These are phyloP conservation scores for Eulimnadia texana DNA, from an alignment of 1,140 invertebrate species.

Conservation along the genomic window DNA sequence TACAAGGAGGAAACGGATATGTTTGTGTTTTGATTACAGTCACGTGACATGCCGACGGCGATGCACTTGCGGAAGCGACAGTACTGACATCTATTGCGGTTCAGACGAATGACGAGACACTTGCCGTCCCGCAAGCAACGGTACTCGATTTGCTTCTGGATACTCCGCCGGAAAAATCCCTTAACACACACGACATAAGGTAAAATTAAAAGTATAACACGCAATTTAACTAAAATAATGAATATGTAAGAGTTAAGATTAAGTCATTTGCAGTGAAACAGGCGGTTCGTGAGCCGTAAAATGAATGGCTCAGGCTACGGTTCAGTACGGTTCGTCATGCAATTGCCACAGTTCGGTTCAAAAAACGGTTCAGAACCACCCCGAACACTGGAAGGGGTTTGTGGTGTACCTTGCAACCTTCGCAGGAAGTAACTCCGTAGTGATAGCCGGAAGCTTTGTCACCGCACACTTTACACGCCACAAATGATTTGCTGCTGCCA, in stretches of 20 bases:
- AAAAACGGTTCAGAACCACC: too few species aligned
- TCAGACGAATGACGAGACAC: slow-evolving; percentile 88
- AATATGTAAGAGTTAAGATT: too few species aligned
- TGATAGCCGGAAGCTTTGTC: slow-evolving; percentile 47
- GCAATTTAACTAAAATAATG: too few species aligned
- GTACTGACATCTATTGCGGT: slow-evolving; percentile 93
- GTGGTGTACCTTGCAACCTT: slow-evolving; percentile 41
- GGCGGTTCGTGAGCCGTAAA: too few species aligned
- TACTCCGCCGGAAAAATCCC: slow-evolving; percentile 61
- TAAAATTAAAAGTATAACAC: too few species aligned
- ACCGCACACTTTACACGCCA: slow-evolving; percentile 54
- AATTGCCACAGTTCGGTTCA: too few species aligned
- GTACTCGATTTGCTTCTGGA: slow-evolving; percentile 97
- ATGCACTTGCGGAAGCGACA: slow-evolving; percentile 98
- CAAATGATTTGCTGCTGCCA: slow-evolving; percentile 52
- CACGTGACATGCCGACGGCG: slow-evolving; percentile 92
- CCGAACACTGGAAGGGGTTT: too few species aligned
- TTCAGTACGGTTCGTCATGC: too few species aligned
- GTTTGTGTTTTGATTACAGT: slow-evolving; percentile 55
- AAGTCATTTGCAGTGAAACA: too few species aligned
- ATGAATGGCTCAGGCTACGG: too few species aligned
- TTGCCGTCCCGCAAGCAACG: slow-evolving; percentile 89
- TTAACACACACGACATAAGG: too few species aligned
- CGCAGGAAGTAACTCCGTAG: slow-evolving; percentile 45
- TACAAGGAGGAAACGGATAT: not conserved